phyloP scores from a whole-genome alignment of 2,113 vertebrate species.

The Peromyscus californicus region DNA sequence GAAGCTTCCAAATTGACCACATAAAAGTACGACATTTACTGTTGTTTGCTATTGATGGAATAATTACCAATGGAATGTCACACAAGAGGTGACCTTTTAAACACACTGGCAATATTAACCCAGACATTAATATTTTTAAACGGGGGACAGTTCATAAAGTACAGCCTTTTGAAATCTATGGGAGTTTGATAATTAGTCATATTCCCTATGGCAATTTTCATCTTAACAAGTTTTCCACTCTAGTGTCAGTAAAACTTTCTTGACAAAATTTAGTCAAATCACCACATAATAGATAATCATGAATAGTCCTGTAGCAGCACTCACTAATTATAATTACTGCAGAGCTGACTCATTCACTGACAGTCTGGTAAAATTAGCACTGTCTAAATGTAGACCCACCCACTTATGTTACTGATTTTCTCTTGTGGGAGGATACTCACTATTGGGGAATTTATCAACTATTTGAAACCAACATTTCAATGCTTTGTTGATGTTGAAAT shows the following conservation, averaged over 20 bases:
- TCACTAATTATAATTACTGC: conserved; percentile 58
- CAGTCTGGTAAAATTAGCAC: conserved; percentile 31
- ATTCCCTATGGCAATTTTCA: background rate
- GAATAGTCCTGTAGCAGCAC: conserved; percentile 26
- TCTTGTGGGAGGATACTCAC: background rate
- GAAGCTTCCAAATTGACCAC: conserved; percentile 62
- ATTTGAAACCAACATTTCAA: conserved; percentile 27
- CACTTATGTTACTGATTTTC: conserved; percentile 36
- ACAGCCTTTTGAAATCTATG: background rate
- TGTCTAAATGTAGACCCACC: background rate
- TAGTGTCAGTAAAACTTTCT: conserved; percentile 30
- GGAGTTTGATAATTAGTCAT: conserved; percentile 39
- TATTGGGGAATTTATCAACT: background rate
- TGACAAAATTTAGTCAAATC: conserved; percentile 45
- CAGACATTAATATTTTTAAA: conserved; percentile 44
- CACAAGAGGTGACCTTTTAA: conserved; percentile 73
- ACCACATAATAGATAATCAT: conserved; percentile 15
- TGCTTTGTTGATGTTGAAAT: conserved; percentile 31
- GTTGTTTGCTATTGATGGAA: conserved; percentile 62
- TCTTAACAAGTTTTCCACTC: background rate
- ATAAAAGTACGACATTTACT: conserved; percentile 50
- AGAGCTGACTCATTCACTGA: conserved; percentile 54
- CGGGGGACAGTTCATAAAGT: background rate
- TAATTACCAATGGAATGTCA: conserved; percentile 70
- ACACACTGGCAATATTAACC: conserved; percentile 15